Conservation (phyloP, 2,113 vertebrate genomes). For the Urocolius indicus region DNA sequence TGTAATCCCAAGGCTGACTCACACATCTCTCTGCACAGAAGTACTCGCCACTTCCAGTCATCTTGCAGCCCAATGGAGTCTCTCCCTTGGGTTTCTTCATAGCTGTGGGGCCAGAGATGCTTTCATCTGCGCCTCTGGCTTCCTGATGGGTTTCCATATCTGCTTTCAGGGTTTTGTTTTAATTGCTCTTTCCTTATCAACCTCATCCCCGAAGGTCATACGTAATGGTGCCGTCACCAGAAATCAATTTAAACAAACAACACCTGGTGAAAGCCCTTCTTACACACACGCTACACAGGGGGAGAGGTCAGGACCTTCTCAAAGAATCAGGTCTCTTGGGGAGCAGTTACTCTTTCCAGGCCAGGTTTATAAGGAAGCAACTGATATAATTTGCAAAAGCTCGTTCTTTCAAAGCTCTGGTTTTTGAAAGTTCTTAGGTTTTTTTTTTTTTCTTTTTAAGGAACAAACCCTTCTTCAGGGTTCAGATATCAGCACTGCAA, state of each 20-base stretch:
- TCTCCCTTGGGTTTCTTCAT: neutral
- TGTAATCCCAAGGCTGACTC: neutral
- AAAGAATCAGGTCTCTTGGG: neutral
- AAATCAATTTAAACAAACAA: slow-evolving; percentile 49
- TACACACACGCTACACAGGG: rapidly evolving
- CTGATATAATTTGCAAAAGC: neutral
- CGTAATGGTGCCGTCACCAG: neutral
- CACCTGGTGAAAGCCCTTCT: slow-evolving; percentile 39
- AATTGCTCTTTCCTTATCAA: slow-evolving; percentile 42
- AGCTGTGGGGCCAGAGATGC: neutral
- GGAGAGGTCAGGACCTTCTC: slow-evolving; percentile 20
- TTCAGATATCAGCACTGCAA: neutral
- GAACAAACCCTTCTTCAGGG: neutral
- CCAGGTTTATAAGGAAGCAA: neutral
- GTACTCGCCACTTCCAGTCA: neutral
- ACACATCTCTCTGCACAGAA: neutral
- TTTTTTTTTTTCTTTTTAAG: neutral
- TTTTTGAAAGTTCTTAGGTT: neutral
- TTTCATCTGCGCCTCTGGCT: slow-evolving; percentile 19
- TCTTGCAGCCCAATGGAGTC: neutral
- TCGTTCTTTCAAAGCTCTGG: neutral
- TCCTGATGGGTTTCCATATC: neutral
- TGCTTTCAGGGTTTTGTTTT: slow-evolving; percentile 38
- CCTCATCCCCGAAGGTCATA: neutral
- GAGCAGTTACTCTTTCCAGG: neutral